These are phyloP conservation scores for Scaeva pyrastri DNA, from an alignment of 2,888 invertebrate species.

Conservation along the genomic window DNA sequence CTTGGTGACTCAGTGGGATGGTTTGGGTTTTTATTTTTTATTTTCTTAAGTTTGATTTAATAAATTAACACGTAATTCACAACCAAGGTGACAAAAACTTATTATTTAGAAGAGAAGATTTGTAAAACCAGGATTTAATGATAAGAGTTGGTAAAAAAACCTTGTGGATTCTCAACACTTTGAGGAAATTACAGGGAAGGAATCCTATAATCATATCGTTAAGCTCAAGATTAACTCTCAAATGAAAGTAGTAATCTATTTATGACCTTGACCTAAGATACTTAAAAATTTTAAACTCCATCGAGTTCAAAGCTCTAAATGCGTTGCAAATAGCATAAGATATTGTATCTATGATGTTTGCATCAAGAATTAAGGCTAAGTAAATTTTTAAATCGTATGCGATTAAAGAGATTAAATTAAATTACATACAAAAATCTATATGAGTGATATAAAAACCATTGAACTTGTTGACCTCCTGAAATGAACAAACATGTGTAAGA, in stretches of 20 bases:
- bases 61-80: slow-evolving; percentile 14
- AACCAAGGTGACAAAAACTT: slow-evolving; percentile 23
- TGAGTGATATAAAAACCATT: slow-evolving; percentile 44
- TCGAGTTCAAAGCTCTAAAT: background rate
- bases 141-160: no score
- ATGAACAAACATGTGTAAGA: slow-evolving; percentile 9
- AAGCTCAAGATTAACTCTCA: no score
- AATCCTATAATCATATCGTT: no score
- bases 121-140: background rate
- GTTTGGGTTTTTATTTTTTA: slow-evolving; percentile 15
- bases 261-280: no score
- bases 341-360: background rate
- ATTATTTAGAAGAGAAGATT: background rate
- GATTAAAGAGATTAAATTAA: background rate
- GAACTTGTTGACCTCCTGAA: slow-evolving; percentile 57
- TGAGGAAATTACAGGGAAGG: no score
- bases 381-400: background rate
- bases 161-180: no score
- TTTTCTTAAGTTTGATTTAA: background rate
- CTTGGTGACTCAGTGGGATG: slow-evolving; percentile 20
- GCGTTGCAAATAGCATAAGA: no score
- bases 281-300: background rate
- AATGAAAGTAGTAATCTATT: no score
- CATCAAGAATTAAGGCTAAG: background rate
- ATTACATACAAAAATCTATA: background rate